Evolutionary conservation across 1,140 invertebrate genomes (phyloP).

Genomic region (Diploscapter pachys): DNA sequence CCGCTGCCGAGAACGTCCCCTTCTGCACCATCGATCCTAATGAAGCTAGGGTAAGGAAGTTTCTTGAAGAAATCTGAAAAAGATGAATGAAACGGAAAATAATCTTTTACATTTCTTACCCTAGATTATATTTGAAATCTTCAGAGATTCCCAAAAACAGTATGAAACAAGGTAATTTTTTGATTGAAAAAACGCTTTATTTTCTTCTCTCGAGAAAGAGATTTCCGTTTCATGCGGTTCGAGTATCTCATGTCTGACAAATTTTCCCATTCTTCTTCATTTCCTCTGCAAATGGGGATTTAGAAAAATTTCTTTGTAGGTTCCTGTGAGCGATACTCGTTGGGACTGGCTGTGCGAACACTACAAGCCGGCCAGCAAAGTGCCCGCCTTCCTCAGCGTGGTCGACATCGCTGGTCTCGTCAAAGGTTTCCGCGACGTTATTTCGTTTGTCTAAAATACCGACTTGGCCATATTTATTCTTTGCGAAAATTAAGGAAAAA

Average conservation of each 20-base stretch:
- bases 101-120: too few relatives aligned
- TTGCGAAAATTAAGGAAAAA: neutral
- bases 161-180: too few relatives aligned
- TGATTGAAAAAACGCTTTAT: too few relatives aligned
- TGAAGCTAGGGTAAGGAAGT: conserved; percentile 78
- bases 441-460: conserved; percentile 1
- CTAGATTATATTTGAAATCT: too few relatives aligned
- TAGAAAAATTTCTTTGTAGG: conserved; percentile 58
- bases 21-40: conserved; percentile 99
- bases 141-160: too few relatives aligned
- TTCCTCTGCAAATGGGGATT: neutral
- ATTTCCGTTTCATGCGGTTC: too few relatives aligned
- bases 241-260: too few relatives aligned
- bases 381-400: conserved; percentile 92
- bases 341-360: conserved; percentile 89
- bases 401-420: conserved; percentile 98
- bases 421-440: conserved; percentile 68
- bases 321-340: conserved; percentile 91
- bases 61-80: too few relatives aligned
- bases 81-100: too few relatives aligned
- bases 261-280: too few relatives aligned
- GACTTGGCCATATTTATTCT: neutral
- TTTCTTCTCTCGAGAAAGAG: too few relatives aligned
- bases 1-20: conserved; percentile 93
- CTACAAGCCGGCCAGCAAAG: conserved; percentile 88